Evolutionary conservation across 2,888 invertebrate species (phyloP).

Genomic region (Drosophila pseudotakahashii): DNA sequence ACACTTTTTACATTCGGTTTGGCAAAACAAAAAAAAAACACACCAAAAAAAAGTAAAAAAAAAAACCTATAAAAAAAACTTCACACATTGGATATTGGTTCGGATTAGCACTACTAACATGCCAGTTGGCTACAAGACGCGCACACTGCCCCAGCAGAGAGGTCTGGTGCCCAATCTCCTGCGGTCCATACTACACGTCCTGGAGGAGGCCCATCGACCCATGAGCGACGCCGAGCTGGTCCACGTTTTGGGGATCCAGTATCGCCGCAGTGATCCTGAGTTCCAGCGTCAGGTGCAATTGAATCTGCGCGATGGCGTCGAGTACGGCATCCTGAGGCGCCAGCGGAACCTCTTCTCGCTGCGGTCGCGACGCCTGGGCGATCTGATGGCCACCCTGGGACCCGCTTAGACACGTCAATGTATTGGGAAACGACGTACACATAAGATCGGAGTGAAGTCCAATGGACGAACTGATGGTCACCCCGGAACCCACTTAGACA

Average conservation of each 20-base stretch:
- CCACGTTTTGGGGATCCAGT: conserved; percentile 11
- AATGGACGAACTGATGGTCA: conserved; percentile 39
- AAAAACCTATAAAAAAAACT: not conserved
- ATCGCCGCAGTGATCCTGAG: conserved; percentile 56
- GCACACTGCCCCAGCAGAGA: conserved; percentile 32
- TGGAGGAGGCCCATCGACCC: conserved; percentile 44
- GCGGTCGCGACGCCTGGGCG: conserved; percentile 40
- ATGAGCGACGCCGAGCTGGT: conserved; percentile 49
- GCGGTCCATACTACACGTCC: conserved; percentile 40
- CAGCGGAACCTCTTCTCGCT: conserved; percentile 33
- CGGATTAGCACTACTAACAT: not conserved
- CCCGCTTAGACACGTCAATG: not conserved
- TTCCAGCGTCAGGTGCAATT: conserved; percentile 56
- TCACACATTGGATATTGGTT: no score
- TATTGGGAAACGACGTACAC: not conserved
- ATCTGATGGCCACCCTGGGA: conserved; percentile 35
- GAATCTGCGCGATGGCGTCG: conserved; percentile 50
- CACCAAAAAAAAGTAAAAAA: not conserved
- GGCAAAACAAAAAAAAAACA: not conserved
- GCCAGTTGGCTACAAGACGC: conserved; percentile 34
- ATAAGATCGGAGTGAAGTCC: no score
- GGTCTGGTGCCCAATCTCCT: conserved; percentile 36
- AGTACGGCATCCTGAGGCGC: conserved; percentile 58
- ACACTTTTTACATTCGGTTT: conserved; percentile 12
- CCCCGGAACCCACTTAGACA: not conserved